Conservation (phyloP, 92 coral and sea anemone species). For the Desmophyllum pertusum region DNA sequence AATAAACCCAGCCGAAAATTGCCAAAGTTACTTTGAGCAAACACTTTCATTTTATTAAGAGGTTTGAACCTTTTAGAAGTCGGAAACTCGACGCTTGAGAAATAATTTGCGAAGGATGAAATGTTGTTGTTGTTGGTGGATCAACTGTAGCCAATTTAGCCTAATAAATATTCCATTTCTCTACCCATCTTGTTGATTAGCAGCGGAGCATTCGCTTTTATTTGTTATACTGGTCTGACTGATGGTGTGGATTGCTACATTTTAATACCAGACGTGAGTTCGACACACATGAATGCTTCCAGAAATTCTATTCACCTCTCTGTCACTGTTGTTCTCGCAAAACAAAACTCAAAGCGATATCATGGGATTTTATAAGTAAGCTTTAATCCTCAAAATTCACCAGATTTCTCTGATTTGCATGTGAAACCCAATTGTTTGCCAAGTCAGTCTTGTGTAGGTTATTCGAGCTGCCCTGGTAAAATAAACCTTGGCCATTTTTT, state of each 20-base stretch:
- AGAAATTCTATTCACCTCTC: neutral
- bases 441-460: neutral
- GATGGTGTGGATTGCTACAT: neutral
- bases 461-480: neutral
- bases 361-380: neutral
- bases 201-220: neutral
- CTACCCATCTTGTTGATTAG: neutral
- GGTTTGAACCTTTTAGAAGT: slow-evolving; percentile 21
- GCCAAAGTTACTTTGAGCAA: neutral
- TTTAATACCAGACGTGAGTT: slow-evolving; percentile 10
- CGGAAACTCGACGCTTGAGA: neutral
- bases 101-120: neutral
- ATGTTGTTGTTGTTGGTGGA: neutral
- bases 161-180: slow-evolving; percentile 16
- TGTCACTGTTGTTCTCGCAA: neutral
- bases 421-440: neutral
- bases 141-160: neutral
- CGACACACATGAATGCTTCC: slow-evolving; percentile 20
- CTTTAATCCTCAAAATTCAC: slow-evolving; percentile 10
- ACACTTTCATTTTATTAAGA: slow-evolving; percentile 2
- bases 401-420: slow-evolving; percentile 20
- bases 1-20: slow-evolving; percentile 9
- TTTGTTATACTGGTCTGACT: neutral
- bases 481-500: neutral
- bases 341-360: neutral